Evolutionary conservation across 2,113 vertebrate genomes (phyloP), one percentile per base, ranked within the genome.

Genomic region (Forbesichthys papilliferus): DNA sequence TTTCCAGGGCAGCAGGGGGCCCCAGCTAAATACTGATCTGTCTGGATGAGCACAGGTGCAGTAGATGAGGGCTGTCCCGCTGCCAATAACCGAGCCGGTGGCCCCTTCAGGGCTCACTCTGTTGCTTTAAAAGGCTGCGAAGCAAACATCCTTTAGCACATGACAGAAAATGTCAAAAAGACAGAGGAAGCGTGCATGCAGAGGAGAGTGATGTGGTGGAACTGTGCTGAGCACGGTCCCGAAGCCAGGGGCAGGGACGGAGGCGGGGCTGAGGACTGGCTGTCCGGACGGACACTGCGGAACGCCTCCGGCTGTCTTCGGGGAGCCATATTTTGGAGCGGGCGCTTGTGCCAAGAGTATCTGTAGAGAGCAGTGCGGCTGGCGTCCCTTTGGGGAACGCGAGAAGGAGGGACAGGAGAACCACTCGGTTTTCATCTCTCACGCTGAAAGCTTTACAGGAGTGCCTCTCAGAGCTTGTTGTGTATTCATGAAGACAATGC

Each of bases 11-110:
- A 80, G 81, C 84, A 67, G 79, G 72, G 75, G 56, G 78, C 75
- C 84, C 67, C 74, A 67, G 86, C 84, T 90, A 90, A 91, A 90
- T 86, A 88, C 81, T 79, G 90, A 90, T 88, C 87, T 70, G 87
- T 83, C 75, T 88, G 85, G 89, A 84, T 69, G 73, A 71, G 78
- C 86, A 88, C 86, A 90, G 88, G 90, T 92, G 86, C 83, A 77
- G 54, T 56, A n/a, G 9, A 56, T 56, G 84, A 79, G 84, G 78
- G 76, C 78, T 80, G 73, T 74, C 72, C 69, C 52, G 20, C 71
- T 86, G 90, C 84, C 90, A 91, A 88, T 73, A 87, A 84, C 62
- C 67, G 82, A 80, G 75, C 71, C 67, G 67, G 74, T 71, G 76
- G 63, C 78, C 80, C 68, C 79, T 83, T 71, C 42, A 62, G 57